Percentiles rank a stretch among this genome's conserved stretches.
phyloP scores from a whole-genome alignment of 2,113 vertebrate species.

The Leucoraja erinaceus region DNA sequence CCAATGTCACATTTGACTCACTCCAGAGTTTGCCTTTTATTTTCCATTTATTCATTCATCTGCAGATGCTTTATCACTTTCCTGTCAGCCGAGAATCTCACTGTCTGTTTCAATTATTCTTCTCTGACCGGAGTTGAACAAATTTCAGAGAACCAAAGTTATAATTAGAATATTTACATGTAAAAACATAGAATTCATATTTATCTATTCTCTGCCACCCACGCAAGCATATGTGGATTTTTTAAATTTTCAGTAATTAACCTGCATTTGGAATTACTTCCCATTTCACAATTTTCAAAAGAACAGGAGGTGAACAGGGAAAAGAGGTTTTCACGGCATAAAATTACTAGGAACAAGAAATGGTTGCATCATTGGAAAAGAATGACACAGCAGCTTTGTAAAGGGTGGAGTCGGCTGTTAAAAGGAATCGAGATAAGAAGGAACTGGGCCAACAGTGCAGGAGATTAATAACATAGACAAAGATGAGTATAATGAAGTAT shows the following conservation, averaged over 20 bases:
- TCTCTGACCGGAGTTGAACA: neutral
- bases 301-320: no score
- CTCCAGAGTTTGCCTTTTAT: neutral
- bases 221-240: neutral
- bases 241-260: no score
- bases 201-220: neutral
- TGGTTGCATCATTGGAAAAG: neutral
- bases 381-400: neutral
- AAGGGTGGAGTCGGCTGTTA: neutral
- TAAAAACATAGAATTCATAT: neutral
- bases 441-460: no score
- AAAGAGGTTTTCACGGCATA: no score
- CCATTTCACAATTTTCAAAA: no score
- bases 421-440: neutral
- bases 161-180: neutral
- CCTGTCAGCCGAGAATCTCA: neutral
- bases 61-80: neutral
- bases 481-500: no score
- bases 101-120: neutral
- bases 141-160: neutral
- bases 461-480: no score
- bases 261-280: no score
- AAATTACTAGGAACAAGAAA: neutral
- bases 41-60: neutral
- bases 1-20: neutral